These are phyloP conservation scores for Microtus obscurus DNA, from an alignment of 2,797 vertebrate species.

Conservation along the genomic window DNA sequence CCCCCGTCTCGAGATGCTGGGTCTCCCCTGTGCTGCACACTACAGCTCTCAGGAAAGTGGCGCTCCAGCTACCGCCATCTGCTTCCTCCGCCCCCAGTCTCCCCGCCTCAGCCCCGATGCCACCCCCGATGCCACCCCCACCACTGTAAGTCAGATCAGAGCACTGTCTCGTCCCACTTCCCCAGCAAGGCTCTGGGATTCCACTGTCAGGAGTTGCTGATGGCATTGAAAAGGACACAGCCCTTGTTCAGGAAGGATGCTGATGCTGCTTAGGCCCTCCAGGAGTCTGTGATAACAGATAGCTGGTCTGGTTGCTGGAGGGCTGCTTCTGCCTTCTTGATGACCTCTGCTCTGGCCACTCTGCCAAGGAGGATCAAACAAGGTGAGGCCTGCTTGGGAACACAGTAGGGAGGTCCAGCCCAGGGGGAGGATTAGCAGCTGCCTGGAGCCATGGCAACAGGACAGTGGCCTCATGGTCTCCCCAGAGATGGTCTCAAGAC, in stretches of 20 bases:
- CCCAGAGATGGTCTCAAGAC: not conserved
- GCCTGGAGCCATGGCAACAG: constrained; percentile 57
- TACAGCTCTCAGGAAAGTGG: not conserved
- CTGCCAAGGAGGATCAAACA: not conserved
- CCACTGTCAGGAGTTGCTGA: not conserved
- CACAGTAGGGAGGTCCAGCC: not conserved
- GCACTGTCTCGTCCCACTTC: not conserved
- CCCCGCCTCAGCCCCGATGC: not conserved
- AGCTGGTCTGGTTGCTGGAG: not conserved
- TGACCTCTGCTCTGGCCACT: not conserved
- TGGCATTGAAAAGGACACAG: rapidly evolving
- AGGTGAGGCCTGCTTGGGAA: constrained; percentile 54
- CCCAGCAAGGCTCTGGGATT: not conserved
- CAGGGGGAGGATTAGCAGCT: constrained; percentile 16
- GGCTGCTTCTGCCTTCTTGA: not conserved
- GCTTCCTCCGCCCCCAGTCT: not conserved
- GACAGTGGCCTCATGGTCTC: not conserved
- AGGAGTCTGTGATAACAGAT: not conserved
- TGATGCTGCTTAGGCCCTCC: not conserved
- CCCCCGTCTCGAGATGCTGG: not conserved
- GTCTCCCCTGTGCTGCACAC: no score
- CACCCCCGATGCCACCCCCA: no score
- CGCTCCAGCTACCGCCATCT: not conserved
- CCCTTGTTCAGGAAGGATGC: not conserved
- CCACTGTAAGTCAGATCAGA: not conserved